Evolutionary conservation across 1,140 invertebrate genomes (phyloP), one percentile per base, ranked within the genome.

Genomic region (Chrysomallon squamiferum): DNA sequence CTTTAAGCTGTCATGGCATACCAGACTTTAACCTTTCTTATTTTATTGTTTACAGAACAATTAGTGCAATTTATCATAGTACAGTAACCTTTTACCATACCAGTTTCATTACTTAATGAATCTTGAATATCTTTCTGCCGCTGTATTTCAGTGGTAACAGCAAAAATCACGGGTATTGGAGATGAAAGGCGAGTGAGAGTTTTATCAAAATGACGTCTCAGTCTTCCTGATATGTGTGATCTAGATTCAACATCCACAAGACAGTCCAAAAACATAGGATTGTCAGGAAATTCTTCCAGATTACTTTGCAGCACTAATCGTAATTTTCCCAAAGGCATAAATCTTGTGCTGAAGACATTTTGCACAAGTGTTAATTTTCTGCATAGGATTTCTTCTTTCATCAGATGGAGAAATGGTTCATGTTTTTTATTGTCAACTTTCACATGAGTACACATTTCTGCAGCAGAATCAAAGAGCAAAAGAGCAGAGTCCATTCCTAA

Each of bases 171-270:
- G n/a, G 71, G 68, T 22, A 65, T 45, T 30, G 68, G 65, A 20
- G 72, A 69, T 1, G 61, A 38, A 9, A 50, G 20, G 20, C 65
- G 68, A 54, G 61, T 62, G 20, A 75, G 49, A 25, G 33, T 43
- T 20, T 57, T 62, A 32, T 76, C 74, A 67, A 79, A 84, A 62
- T 73, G 79, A 61, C 72, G 52, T 11, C 82, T 66, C 25, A 83
- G 35, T 20, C 75, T 64, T 1, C 82, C 76, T 5, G 66, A 68
- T 5, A 82, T 74, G 54, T 73, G 60, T 9, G 73, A 74, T 32
- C 68, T 54, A 29, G 60, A 30, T 61, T 84, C 83, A 15, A 77
- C 32, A 3, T 75, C 66, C 3, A 79, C 59, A 50, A 80, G 78
- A 18, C 70, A 41, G 5, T 65, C 33, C 29, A 82, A 62, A 41